These are phyloP conservation scores for Marronus borbonicus DNA, from an alignment of 2,888 invertebrate genomes.

Conservation along the genomic window DNA sequence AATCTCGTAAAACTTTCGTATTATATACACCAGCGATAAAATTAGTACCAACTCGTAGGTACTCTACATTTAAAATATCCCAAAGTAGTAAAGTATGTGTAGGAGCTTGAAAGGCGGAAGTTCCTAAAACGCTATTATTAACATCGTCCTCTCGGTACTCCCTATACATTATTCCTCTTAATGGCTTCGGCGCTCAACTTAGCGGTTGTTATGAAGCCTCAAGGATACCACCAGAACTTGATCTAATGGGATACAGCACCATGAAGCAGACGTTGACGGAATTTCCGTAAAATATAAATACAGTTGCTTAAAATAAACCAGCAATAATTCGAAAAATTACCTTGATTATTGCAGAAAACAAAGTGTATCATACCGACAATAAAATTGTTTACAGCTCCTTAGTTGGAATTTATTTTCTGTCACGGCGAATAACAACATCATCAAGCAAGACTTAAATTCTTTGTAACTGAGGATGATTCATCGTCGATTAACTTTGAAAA, in stretches of 20 bases:
- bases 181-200: background rate
- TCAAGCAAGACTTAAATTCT: no score
- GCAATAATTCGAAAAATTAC: no score
- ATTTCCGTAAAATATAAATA: background rate
- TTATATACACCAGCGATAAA: background rate
- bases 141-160: conserved; percentile 7
- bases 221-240: background rate
- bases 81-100: background rate
- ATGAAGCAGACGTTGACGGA: background rate
- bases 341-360: no score
- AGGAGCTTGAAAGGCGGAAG: background rate
- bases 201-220: background rate
- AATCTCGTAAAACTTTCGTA: background rate
- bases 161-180: conserved; percentile 2
- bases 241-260: background rate
- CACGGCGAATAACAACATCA: no score
- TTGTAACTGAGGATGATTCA: no score
- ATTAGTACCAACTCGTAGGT: background rate
- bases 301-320: no score
- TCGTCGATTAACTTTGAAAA: no score
- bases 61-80: conserved; percentile 1
- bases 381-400: no score
- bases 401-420: no score
- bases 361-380: no score
- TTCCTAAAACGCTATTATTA: conserved; percentile 8